Conservation (phyloP, 2,113 vertebrate genomes). For the Protobothrops flavoviridis region DNA sequence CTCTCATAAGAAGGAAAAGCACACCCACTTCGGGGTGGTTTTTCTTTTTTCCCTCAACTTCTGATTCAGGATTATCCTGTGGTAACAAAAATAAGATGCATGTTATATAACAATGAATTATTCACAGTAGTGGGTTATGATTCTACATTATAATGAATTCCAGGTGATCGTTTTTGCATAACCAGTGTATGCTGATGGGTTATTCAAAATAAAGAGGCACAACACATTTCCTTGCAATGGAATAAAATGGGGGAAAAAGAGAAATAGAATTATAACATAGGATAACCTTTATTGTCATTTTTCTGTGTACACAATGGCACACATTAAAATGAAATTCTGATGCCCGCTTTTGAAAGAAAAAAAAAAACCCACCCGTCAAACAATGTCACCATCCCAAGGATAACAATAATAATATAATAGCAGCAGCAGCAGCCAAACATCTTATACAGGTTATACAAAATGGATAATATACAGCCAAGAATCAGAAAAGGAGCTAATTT, state of each 20-base stretch:
- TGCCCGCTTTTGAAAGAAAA: background rate
- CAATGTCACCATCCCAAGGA: background rate
- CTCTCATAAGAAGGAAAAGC: background rate
- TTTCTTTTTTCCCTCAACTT: background rate
- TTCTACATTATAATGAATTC: slow-evolving; percentile 6
- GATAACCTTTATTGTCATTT: background rate
- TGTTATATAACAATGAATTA: background rate
- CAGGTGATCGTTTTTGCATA: background rate
- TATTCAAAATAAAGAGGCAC: background rate
- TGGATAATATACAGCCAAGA: background rate
- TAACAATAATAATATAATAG: background rate
- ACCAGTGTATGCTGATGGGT: background rate
- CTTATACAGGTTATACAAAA: background rate
- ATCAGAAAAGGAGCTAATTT: slow-evolving; percentile 5
- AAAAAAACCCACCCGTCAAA: background rate
- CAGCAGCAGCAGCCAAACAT: background rate
- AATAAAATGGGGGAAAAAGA: background rate
- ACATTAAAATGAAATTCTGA: background rate
- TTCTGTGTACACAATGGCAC: background rate
- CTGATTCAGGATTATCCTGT: background rate
- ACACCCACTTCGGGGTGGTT: background rate
- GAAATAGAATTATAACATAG: background rate
- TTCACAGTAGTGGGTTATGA: background rate
- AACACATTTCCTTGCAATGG: background rate
- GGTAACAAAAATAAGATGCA: slow-evolving; percentile 7